Evolutionary conservation across 2,797 vertebrate genomes (phyloP).

Genomic region (Xiphorhynchus erythropygius): DNA sequence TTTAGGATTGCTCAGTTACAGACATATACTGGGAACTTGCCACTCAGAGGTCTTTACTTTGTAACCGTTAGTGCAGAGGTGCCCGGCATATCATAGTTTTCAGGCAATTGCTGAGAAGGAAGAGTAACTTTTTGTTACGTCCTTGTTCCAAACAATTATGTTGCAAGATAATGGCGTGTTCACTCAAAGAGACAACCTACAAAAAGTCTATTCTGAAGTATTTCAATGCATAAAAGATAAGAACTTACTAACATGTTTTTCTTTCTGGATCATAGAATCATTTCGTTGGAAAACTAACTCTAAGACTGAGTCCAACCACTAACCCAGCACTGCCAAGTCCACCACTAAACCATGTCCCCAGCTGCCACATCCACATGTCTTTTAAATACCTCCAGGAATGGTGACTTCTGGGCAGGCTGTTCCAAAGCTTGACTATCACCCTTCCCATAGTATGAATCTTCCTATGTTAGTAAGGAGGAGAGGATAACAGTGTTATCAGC

Average conservation of each 20-base stretch:
- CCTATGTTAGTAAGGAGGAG: background rate
- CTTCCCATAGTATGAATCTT: background rate
- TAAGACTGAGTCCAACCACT: background rate
- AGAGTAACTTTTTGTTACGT: background rate
- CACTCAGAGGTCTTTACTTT: background rate
- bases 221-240: background rate
- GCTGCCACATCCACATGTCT: background rate
- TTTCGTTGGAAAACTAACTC: background rate
- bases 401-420: background rate
- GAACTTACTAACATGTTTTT: background rate
- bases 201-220: background rate
- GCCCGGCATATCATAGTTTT: background rate
- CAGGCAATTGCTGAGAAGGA: background rate
- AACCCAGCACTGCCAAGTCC: background rate
- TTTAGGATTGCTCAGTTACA: background rate
- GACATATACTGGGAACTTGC: background rate
- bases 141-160: background rate
- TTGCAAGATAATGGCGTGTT: background rate
- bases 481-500: background rate
- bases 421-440: background rate
- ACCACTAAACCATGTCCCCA: background rate
- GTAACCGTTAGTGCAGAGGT: background rate
- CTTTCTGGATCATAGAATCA: background rate
- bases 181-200: background rate
- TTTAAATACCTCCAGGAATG: background rate